Percentiles rank a stretch among this genome's conserved stretches.
Evolutionary conservation across 2,797 vertebrate species (phyloP).

Genomic region (Phoxinus dragarum): DNA sequence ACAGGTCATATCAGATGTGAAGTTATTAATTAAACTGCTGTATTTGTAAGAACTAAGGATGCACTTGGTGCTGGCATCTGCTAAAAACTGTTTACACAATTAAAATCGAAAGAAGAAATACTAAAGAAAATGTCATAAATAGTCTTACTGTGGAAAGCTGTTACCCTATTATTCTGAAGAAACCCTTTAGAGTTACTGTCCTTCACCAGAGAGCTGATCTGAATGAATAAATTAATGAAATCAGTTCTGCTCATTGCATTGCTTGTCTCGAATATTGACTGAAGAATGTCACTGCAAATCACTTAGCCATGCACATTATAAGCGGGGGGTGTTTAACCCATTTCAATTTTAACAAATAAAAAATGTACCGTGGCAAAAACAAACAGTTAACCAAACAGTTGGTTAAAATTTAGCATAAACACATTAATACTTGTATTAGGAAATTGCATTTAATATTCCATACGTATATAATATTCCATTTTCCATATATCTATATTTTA

Average conservation of each 20-base stretch:
- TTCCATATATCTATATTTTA: too few species aligned
- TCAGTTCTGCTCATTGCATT: background rate
- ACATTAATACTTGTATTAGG: background rate
- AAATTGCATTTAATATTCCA: background rate
- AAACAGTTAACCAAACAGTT: background rate
- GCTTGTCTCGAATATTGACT: background rate
- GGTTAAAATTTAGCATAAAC: background rate
- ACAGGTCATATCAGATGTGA: slow-evolving; percentile 9
- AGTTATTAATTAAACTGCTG: slow-evolving; percentile 1
- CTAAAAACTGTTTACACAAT: background rate
- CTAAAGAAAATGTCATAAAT: background rate
- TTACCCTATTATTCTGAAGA: background rate
- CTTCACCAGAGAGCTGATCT: background rate
- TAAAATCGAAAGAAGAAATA: background rate
- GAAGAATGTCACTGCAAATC: slow-evolving; percentile 9
- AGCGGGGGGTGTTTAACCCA: background rate
- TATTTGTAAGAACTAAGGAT: slow-evolving; percentile 7
- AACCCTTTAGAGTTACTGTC: background rate
- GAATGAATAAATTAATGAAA: slow-evolving; percentile 19
- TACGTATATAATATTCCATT: too few species aligned
- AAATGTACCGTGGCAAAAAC: background rate
- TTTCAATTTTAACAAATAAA: background rate
- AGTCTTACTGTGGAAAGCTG: background rate
- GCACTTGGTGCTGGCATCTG: background rate
- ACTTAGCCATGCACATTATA: background rate